Percentiles rank a stretch among this genome's conserved stretches.
Evolutionary conservation across 2,797 vertebrate genomes (phyloP).

Genomic region (Hapalemur alaotrensis): DNA sequence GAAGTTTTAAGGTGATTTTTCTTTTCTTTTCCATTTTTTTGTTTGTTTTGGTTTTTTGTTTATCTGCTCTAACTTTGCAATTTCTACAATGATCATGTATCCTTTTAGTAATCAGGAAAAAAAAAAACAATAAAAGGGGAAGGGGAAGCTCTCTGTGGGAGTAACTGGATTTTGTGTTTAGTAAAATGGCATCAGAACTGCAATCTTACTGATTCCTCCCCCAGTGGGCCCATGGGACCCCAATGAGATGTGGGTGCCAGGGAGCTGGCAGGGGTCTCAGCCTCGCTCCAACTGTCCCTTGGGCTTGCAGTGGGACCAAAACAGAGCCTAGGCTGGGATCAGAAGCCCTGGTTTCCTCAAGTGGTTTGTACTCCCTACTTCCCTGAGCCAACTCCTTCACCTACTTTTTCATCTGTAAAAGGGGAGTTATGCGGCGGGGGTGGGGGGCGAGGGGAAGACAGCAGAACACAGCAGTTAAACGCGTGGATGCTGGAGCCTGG

Average conservation of each 20-base stretch:
- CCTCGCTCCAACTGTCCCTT: not conserved
- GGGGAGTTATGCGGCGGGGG: not conserved
- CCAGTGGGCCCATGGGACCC: not conserved
- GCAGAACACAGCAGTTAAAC: not conserved
- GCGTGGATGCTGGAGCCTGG: not conserved
- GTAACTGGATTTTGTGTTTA: not conserved
- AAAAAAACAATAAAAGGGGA: not conserved
- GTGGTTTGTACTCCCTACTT: not conserved
- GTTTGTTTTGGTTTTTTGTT: not conserved
- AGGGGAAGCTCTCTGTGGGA: not conserved
- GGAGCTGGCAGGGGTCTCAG: not conserved
- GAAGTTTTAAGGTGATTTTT: not conserved
- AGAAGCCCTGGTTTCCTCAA: not conserved
- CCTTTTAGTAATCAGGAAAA: slow-evolving; percentile 20
- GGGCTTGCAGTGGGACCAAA: not conserved
- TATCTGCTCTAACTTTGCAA: not conserved
- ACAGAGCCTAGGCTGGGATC: not conserved
- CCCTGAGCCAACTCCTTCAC: not conserved
- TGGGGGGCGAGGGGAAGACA: not conserved
- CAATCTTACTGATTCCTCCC: not conserved
- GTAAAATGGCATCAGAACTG: not conserved
- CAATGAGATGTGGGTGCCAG: not conserved
- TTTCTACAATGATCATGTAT: not conserved
- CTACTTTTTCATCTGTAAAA: not conserved
- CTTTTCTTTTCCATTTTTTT: not conserved